Evolutionary conservation across 2,888 invertebrate species (phyloP).

Genomic region (Phengaris arion): DNA sequence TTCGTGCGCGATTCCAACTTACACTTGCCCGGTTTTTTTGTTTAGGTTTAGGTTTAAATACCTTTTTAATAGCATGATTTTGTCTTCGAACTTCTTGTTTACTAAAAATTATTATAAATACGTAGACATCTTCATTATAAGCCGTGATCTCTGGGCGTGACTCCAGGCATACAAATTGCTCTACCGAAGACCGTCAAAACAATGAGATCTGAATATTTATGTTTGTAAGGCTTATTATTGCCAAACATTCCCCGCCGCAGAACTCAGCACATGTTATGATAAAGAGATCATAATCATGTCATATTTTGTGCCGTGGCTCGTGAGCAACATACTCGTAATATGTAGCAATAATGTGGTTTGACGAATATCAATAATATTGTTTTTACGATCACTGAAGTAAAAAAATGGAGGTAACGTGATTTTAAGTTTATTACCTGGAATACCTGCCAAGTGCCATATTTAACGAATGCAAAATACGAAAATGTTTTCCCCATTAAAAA

Average conservation of each 20-base stretch:
- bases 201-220: constrained; percentile 8
- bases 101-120: not conserved
- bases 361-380: not conserved
- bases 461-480: constrained; percentile 5
- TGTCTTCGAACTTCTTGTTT: not conserved
- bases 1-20: no score
- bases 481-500: constrained; percentile 14
- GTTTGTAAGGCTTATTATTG: constrained; percentile 2
- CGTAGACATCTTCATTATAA: not conserved
- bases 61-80: no score
- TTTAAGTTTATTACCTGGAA: not conserved
- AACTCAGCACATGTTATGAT: constrained; percentile 6
- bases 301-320: constrained; percentile 12
- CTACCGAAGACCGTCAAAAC: constrained; percentile 1
- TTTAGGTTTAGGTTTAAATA: no score
- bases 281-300: constrained; percentile 5
- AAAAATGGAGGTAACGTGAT: not conserved
- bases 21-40: no score
- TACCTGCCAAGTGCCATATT: not conserved
- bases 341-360: not conserved
- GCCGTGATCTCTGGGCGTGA: no score
- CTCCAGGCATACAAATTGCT: not conserved
- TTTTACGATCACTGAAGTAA: not conserved
- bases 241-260: constrained; percentile 2
- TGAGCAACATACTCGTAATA: not conserved